Conservation (phyloP, 2,888 invertebrate species). For the Andrena marginata region DNA sequence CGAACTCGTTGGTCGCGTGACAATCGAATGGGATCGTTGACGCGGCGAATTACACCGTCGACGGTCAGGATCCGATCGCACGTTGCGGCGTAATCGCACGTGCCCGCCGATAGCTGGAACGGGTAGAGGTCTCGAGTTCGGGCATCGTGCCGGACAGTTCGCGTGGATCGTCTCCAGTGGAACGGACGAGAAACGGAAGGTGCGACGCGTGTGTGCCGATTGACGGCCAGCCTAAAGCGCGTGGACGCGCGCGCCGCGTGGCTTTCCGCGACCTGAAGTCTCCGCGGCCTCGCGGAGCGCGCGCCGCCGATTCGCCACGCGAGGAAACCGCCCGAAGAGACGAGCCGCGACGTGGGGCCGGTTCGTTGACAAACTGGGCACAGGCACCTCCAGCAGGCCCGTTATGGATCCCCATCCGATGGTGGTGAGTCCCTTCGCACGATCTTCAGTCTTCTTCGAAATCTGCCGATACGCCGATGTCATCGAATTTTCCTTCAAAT, state of each 20-base stretch:
- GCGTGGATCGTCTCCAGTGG: not conserved
- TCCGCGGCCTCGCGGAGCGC: conserved; percentile 47
- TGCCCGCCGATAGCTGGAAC: not conserved
- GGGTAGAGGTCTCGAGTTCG: not conserved
- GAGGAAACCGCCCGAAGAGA: conserved; percentile 2
- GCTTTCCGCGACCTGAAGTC: conserved; percentile 35
- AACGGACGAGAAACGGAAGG: not conserved
- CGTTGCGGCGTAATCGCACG: not conserved
- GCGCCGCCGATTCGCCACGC: conserved; percentile 32
- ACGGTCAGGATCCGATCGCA: not conserved
- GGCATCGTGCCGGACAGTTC: not conserved
- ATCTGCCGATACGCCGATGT: conserved; percentile 17
- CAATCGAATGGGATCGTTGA: conserved; percentile 44
- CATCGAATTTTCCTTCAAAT: conserved; percentile 3
- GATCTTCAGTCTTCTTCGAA: not conserved
- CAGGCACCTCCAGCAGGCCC: conserved; percentile 36
- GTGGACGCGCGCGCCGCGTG: conserved; percentile 58
- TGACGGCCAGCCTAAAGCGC: conserved; percentile 24
- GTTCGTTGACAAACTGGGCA: conserved; percentile 43
- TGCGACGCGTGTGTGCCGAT: conserved; percentile 33
- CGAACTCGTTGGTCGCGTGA: conserved; percentile 45
- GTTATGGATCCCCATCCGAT: conserved; percentile 81
- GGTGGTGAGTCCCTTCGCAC: conserved; percentile 74
- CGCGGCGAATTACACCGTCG: not conserved
- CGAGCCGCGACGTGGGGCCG: not conserved